These are phyloP conservation scores for Drosophila emarginata DNA, from an alignment of 2,888 invertebrate species.

Conservation along the genomic window DNA sequence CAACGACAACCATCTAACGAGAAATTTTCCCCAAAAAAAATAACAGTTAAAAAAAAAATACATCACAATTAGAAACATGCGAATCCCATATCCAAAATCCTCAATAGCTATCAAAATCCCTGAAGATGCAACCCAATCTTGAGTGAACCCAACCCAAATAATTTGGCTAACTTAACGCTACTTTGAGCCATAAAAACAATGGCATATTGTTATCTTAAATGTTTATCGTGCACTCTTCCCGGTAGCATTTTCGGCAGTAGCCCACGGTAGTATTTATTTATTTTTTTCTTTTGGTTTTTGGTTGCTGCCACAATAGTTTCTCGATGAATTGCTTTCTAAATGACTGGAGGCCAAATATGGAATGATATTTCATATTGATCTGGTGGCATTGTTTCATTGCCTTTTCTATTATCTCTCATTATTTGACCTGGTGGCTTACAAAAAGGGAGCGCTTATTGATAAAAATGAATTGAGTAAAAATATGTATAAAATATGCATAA, in stretches of 20 bases:
- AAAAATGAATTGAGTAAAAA: conserved; percentile 6
- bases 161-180: conserved; percentile 22
- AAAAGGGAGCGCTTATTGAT: conserved; percentile 42
- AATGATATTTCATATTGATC: conserved; percentile 67
- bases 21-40: conserved; percentile 12
- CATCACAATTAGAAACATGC: conserved; percentile 58
- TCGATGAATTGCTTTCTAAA: conserved; percentile 78
- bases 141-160: conserved; percentile 43
- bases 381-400: conserved; percentile 44
- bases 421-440: conserved; percentile 29
- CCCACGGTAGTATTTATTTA: conserved; percentile 67
- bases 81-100: conserved; percentile 7
- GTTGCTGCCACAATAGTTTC: conserved; percentile 22
- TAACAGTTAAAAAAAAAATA: conserved; percentile 16
- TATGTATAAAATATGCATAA: neutral
- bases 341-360: conserved; percentile 63
- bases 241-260: conserved; percentile 72
- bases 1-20: conserved; percentile 2
- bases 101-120: neutral
- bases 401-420: neutral
- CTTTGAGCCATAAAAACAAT: conserved; percentile 63
- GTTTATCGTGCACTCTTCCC: conserved; percentile 70
- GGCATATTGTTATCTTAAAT: conserved; percentile 70
- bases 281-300: conserved; percentile 27
- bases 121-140: conserved; percentile 37